Conservation (phyloP, 2,888 invertebrate genomes). For the Junonia oenone region DNA sequence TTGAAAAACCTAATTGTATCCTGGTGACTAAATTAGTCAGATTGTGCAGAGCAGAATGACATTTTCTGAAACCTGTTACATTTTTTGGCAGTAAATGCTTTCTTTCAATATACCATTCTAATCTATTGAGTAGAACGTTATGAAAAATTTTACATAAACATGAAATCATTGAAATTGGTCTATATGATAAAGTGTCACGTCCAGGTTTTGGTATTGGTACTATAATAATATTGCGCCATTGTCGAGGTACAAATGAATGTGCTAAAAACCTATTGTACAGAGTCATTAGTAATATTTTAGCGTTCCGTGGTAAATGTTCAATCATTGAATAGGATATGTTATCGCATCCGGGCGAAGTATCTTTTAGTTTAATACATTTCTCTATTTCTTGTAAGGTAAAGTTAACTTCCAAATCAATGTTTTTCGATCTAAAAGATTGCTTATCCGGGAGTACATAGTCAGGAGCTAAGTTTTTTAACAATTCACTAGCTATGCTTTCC, state of each 20-base stretch:
- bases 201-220: too few species aligned
- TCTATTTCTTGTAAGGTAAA: neutral
- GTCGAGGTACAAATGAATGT: too few species aligned
- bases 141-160: neutral
- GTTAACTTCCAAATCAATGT: neutral
- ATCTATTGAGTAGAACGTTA: neutral
- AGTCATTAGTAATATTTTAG: too few species aligned
- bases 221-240: too few species aligned
- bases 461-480: neutral
- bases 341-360: neutral
- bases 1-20: neutral
- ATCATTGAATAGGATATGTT: neutral
- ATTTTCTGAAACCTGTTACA: conserved; percentile 20
- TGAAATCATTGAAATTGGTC: too few species aligned
- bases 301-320: neutral
- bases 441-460: neutral
- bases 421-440: neutral
- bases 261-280: too few species aligned
- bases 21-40: conserved; percentile 11
- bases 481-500: neutral
- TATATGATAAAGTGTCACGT: too few species aligned
- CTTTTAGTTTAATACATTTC: neutral
- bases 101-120: neutral
- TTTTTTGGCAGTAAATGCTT: conserved; percentile 4
- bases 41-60: conserved; percentile 18